phyloP scores from a whole-genome alignment of 2,797 vertebrate species.

The Heliangelus exortis region DNA sequence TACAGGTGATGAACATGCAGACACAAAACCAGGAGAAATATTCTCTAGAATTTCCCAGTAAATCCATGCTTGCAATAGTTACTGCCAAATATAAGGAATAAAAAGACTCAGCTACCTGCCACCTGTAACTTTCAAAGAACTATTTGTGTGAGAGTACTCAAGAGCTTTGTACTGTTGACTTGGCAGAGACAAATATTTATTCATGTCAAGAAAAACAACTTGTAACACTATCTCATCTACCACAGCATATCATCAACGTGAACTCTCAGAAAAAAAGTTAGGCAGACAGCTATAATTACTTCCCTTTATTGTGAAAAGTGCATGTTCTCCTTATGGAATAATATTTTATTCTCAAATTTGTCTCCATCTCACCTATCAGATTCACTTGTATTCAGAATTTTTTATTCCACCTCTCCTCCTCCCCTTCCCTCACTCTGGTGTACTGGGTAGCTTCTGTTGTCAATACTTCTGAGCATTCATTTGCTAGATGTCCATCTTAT shows the following conservation, averaged over 20 bases:
- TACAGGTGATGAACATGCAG: background rate
- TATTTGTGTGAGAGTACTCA: background rate
- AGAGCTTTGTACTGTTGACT: background rate
- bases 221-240: background rate
- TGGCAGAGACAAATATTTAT: background rate
- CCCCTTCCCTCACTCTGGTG: background rate
- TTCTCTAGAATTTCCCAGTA: background rate
- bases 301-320: background rate
- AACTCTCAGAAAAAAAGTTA: background rate
- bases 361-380: background rate
- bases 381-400: background rate
- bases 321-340: background rate
- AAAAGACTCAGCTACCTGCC: background rate
- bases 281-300: background rate
- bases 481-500: background rate
- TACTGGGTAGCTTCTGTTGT: background rate
- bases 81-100: background rate
- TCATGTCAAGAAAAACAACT: background rate
- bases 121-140: background rate
- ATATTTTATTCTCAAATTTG: background rate
- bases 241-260: background rate
- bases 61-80: background rate
- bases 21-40: background rate
- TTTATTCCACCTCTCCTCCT: background rate
- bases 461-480: background rate